phyloP scores from a whole-genome alignment of 2,797 vertebrate species.

The Mus minutoides region DNA sequence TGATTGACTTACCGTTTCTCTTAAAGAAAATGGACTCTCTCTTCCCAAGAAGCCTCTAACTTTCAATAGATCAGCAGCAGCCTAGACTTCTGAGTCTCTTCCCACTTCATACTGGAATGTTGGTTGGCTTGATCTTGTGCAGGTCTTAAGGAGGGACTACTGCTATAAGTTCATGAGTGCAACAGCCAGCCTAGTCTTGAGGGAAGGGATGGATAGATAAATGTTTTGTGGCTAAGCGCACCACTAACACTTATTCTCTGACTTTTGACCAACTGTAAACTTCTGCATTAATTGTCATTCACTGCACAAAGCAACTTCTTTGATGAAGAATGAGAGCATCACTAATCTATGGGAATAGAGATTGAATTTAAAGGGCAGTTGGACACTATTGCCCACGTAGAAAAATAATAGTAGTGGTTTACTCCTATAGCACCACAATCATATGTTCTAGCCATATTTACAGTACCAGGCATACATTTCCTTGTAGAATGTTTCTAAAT shows the following conservation, averaged over 20 bases:
- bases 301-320: background rate
- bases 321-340: background rate
- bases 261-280: background rate
- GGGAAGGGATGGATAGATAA: background rate
- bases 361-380: background rate
- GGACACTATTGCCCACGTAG: background rate
- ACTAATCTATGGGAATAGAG: background rate
- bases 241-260: background rate
- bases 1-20: too few species aligned
- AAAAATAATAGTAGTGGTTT: background rate
- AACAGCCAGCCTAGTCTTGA: background rate
- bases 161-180: background rate
- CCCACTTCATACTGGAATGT: background rate
- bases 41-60: background rate
- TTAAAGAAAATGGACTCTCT: background rate
- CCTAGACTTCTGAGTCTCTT: background rate
- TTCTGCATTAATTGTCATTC: background rate
- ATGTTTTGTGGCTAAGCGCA: background rate
- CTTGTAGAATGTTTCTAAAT: background rate
- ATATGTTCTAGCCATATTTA: background rate
- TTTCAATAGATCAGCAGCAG: background rate
- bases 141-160: background rate
- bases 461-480: background rate
- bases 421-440: background rate
- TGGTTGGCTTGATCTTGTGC: background rate